Percentiles rank a stretch among this genome's conserved stretches.
Evolutionary conservation across 23 tunicate species (phyloP).

Genomic region (Ascidia mentula): DNA sequence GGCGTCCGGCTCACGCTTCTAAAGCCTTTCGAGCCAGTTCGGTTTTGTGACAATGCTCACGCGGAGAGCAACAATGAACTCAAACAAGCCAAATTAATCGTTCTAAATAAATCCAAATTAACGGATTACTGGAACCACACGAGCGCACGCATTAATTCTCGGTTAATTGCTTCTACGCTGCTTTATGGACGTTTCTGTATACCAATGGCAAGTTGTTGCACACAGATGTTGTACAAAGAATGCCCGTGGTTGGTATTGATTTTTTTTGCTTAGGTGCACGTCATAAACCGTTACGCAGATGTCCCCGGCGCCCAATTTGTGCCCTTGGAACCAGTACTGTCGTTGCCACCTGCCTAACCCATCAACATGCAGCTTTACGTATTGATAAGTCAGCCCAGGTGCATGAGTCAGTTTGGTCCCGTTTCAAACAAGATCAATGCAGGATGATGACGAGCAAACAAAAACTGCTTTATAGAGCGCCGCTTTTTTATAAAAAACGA

Average conservation of each 20-base stretch:
- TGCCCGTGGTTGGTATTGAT: background rate
- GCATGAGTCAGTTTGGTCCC: background rate
- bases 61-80: background rate
- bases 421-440: no score
- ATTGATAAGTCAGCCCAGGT: background rate
- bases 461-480: background rate
- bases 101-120: no score
- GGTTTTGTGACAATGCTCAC: background rate
- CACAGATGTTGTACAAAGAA: background rate
- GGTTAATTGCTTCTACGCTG: background rate
- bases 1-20: background rate
- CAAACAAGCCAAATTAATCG: no score
- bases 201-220: background rate
- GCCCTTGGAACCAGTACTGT: background rate
- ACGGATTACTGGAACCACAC: background rate
- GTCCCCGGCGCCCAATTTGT: background rate
- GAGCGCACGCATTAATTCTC: background rate
- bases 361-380: background rate
- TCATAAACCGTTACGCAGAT: background rate
- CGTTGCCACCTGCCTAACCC: background rate
- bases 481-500: no score
- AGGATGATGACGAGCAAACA: no score
- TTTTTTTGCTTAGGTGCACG: background rate
- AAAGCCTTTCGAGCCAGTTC: background rate
- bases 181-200: background rate